Percentiles rank a stretch among this genome's conserved stretches.
Conservation (phyloP, 92 coral and sea anemone genomes). For the Meandrina meandrites region DNA sequence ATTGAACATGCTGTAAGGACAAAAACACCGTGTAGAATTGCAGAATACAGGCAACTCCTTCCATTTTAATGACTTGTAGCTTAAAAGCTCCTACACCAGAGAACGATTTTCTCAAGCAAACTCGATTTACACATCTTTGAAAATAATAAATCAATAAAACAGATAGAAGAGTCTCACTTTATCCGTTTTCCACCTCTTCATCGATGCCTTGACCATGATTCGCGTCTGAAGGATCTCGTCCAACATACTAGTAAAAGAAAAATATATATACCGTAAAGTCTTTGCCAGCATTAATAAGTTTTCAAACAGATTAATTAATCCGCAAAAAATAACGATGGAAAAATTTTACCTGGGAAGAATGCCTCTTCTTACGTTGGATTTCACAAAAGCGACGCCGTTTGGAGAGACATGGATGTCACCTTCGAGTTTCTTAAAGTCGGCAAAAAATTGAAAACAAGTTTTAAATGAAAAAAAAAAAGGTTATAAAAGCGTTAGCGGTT, state of each 20-base stretch:
- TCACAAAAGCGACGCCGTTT: constrained; percentile 92
- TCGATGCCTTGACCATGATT: constrained; percentile 93
- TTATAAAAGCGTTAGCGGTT: background rate
- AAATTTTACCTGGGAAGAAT: constrained; percentile 79
- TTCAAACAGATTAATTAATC: no score
- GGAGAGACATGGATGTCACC: constrained; percentile 90
- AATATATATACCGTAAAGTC: background rate
- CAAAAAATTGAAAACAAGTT: background rate
- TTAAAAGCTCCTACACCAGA: background rate
- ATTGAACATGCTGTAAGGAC: background rate
- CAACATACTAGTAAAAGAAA: constrained; percentile 75
- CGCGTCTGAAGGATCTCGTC: constrained; percentile 92
- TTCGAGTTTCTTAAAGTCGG: constrained; percentile 66
- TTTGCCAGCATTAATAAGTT: background rate
- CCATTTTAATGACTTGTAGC: background rate
- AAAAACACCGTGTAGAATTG: background rate
- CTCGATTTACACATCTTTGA: background rate
- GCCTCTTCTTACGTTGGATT: constrained; percentile 75
- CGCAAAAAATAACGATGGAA: background rate
- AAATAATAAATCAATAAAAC: background rate
- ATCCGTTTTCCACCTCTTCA: constrained; percentile 86
- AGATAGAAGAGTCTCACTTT: constrained; percentile 50
- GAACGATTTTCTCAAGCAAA: background rate
- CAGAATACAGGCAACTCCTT: background rate
- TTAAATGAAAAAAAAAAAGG: background rate